phyloP scores from a whole-genome alignment of 2,113 vertebrate genomes.

The Meriones unguiculatus region DNA sequence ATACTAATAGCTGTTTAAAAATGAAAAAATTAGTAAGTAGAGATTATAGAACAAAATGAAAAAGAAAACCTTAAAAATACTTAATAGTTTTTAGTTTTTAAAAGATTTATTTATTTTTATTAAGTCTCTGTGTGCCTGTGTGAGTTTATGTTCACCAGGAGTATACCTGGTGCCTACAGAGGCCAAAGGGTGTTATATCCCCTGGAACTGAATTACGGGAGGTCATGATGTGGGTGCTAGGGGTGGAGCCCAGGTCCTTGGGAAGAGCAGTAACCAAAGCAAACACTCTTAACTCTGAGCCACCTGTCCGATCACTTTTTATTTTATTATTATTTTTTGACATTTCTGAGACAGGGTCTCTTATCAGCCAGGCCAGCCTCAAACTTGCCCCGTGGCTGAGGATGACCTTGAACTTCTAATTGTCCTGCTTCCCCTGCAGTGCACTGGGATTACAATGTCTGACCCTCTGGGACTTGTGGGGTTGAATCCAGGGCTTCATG shows the following conservation, averaged over 20 bases:
- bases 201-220: background rate
- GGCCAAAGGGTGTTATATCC: background rate
- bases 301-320: background rate
- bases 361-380: background rate
- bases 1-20: slow-evolving; percentile 4
- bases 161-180: background rate
- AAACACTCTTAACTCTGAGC: background rate
- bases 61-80: background rate
- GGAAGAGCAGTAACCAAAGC: background rate
- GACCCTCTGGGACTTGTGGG: background rate
- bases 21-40: slow-evolving; percentile 28
- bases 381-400: background rate
- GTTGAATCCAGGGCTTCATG: background rate
- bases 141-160: background rate
- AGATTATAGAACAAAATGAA: background rate
- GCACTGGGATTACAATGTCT: background rate
- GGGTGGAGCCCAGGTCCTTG: background rate
- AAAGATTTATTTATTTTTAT: background rate
- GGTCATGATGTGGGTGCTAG: background rate
- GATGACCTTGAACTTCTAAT: background rate
- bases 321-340: background rate
- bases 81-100: background rate
- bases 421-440: background rate
- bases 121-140: background rate
- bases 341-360: background rate